Evolutionary conservation across 23 tunicate genomes (phyloP).

Genomic region (Pegea sp.): DNA sequence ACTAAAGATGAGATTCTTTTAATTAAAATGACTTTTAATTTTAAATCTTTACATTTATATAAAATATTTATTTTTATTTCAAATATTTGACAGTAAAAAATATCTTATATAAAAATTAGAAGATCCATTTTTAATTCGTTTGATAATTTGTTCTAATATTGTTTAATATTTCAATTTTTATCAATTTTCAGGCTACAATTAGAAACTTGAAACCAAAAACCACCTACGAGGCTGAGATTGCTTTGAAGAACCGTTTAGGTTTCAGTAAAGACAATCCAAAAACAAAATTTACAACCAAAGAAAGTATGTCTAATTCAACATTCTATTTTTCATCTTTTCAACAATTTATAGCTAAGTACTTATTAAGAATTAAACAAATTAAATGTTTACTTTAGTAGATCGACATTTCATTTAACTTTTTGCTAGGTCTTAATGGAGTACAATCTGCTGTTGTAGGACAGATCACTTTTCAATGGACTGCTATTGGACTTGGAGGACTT

Average conservation of each 20-base stretch:
- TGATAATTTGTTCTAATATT: neutral
- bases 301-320: neutral
- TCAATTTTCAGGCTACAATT: neutral
- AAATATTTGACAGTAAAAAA: too few species aligned
- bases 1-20: too few species aligned
- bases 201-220: slow-evolving; percentile 15
- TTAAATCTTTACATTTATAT: too few species aligned
- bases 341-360: neutral
- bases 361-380: neutral
- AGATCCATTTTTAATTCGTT: too few species aligned
- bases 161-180: neutral
- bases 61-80: too few species aligned
- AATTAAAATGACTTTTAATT: too few species aligned
- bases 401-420: neutral
- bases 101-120: too few species aligned
- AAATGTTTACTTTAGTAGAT: neutral
- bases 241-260: slow-evolving; percentile 40
- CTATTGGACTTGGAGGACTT: too few species aligned
- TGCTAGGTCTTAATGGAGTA: neutral
- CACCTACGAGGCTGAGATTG: slow-evolving; percentile 21
- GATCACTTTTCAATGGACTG: too few species aligned
- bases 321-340: neutral
- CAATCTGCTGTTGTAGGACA: neutral
- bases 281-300: slow-evolving; percentile 9
- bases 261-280: slow-evolving; percentile 50